Percentiles rank a stretch among this genome's conserved stretches.
Evolutionary conservation across 2,113 vertebrate species (phyloP).

Genomic region (Otocyon megalotis): DNA sequence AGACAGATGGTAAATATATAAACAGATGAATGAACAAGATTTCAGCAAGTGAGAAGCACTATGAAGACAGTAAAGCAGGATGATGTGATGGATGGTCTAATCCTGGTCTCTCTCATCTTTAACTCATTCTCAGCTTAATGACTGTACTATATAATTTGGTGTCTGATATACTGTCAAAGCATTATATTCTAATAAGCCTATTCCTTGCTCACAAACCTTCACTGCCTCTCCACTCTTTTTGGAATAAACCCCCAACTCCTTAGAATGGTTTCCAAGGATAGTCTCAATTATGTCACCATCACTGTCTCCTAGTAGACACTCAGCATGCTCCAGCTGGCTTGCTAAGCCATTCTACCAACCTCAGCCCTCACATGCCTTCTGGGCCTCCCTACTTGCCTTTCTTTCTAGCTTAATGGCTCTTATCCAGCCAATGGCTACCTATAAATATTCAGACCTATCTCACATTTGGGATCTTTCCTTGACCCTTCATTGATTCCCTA

Average conservation of each 20-base stretch:
- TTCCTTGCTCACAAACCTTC: slow-evolving; percentile 20
- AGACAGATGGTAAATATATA: slow-evolving; percentile 61
- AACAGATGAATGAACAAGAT: slow-evolving; percentile 41
- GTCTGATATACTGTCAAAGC: not conserved
- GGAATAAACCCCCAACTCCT: not conserved
- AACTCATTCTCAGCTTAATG: slow-evolving; percentile 32
- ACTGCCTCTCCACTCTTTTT: not conserved
- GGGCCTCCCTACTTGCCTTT: not conserved
- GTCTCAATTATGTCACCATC: not conserved
- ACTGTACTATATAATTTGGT: slow-evolving; percentile 3
- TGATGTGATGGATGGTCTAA: not conserved
- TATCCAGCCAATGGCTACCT: not conserved
- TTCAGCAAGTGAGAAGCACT: slow-evolving; percentile 29
- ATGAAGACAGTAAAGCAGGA: not conserved
- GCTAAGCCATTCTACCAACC: not conserved
- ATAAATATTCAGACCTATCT: not conserved
- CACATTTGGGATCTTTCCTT: not conserved
- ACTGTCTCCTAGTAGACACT: not conserved
- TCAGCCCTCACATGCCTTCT: not conserved
- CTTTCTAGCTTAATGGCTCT: not conserved
- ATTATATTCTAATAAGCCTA: not conserved
- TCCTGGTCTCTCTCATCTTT: not conserved
- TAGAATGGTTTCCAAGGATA: not conserved
- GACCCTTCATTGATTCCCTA: not conserved
- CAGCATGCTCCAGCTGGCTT: not conserved